Evolutionary conservation across 2,113 vertebrate genomes (phyloP), one percentile per base, ranked within the genome.

Genomic region (Pseudolaguvia tuberculata): DNA sequence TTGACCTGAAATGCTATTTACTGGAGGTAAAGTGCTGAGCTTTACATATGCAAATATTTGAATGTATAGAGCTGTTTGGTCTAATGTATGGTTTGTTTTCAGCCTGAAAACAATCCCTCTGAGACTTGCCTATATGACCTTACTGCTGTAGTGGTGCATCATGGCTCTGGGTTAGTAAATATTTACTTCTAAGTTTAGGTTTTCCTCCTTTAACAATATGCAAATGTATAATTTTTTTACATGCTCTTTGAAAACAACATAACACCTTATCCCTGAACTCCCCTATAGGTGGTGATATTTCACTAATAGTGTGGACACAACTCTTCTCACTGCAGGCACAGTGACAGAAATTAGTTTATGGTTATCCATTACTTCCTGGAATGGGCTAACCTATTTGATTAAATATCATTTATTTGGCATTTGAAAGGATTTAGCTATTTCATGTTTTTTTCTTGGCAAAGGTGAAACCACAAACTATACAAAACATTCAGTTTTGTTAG

Each of bases 1-100:
- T 98, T 83, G 95, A 98, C 86, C 95, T 98, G 95, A 96, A 93
- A 82, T 91, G 92, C 80, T 98, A 94, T 89, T 90, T 98, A 83
- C 87, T 98, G 63, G 95, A 99, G 95, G 96, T 98, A 39, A 20
- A 18, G 47, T 39, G 48, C 25, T 48, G 47, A 23, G 8, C 15
- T 25, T 2, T 55, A 25, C 72, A 58, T 70, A 17, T 23, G 2
- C 15, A 23, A n/a, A n/a, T n/a, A n/a, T n/a, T n/a, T n/a, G n/a
- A n/a, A n/a, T n/a, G n/a, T n/a, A n/a, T n/a, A n/a, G n/a, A 70
- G n/a, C 29, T 75, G 3, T 66, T 65, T 1, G 23, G 15, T 59
- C 25, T 4, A 25, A 68, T 51, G 61, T 78, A 15, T 31, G n/a
- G n/a, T 10, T 55, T 47, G 0, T 58, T 13, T 51, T 25, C 67